These are phyloP conservation scores for Torymus texanus DNA, from an alignment of 2,888 invertebrate genomes.

Conservation along the genomic window DNA sequence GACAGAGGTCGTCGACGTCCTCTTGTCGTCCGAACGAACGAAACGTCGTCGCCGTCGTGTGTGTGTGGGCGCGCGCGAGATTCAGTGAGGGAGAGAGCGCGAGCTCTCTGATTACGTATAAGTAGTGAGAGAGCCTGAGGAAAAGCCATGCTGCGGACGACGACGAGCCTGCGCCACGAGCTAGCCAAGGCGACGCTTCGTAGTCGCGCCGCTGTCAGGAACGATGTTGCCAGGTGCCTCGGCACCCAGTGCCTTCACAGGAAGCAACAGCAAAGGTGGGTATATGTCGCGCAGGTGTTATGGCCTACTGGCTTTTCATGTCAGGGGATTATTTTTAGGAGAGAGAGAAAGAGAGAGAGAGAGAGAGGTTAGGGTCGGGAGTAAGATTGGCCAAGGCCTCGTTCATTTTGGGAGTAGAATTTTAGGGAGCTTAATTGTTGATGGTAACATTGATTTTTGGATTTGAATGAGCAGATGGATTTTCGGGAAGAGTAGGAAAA, in stretches of 20 bases:
- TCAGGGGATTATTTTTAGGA: conserved; percentile 20
- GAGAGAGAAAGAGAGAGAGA: background rate
- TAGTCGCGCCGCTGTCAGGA: conserved; percentile 72
- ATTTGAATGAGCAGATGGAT: no score
- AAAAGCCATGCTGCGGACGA: conserved; percentile 82
- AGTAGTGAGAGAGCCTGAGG: background rate
- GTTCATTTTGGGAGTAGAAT: background rate
- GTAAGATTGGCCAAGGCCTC: no score
- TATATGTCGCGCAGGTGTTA: no score
- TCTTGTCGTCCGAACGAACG: background rate
- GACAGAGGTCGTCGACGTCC: no score
- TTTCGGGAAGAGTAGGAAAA: no score
- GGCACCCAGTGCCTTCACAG: conserved; percentile 80
- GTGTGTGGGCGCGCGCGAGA: conserved; percentile 2
- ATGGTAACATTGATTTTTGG: no score
- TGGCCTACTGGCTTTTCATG: background rate
- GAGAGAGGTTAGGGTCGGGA: no score
- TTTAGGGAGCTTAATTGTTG: background rate
- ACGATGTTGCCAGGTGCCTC: conserved; percentile 79
- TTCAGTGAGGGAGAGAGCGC: background rate
- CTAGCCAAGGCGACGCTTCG: conserved; percentile 77
- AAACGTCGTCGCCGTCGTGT: background rate
- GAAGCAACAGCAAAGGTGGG: conserved; percentile 79
- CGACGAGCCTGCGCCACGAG: conserved; percentile 81
- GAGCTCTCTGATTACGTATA: background rate